These are phyloP conservation scores for Labroides dimidiatus DNA, from an alignment of 2,797 vertebrate species.

Conservation along the genomic window DNA sequence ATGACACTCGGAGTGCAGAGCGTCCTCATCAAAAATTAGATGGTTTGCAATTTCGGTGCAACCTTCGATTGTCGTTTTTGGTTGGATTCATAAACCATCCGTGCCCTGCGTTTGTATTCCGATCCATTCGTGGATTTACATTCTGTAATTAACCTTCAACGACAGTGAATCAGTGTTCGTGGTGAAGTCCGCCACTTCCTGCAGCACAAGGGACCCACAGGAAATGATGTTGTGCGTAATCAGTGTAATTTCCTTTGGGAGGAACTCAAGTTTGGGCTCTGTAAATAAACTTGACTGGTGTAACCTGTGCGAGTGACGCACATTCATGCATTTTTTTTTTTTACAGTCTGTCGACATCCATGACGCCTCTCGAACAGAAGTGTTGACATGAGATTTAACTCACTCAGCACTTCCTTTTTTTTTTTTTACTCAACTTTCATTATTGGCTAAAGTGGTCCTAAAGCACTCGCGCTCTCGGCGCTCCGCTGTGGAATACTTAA, in stretches of 20 bases:
- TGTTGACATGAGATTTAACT: too few species aligned
- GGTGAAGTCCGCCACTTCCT: background rate
- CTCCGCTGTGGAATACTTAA: too few species aligned
- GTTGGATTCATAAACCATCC: too few species aligned
- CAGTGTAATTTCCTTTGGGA: conserved; percentile 2
- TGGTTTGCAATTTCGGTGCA: conserved; percentile 43
- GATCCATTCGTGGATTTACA: background rate
- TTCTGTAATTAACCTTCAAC: background rate
- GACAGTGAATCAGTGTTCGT: background rate
- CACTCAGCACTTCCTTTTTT: background rate
- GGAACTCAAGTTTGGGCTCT: background rate
- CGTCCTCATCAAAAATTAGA: conserved; percentile 37
- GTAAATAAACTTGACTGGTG: background rate
- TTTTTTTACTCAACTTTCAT: background rate
- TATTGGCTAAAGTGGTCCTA: background rate
- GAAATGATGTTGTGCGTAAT: background rate
- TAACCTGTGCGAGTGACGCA: background rate
- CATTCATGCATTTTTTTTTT: too few species aligned
- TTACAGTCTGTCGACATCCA: too few species aligned
- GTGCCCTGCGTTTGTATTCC: too few species aligned
- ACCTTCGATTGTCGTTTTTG: too few species aligned
- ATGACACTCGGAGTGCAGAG: conserved; percentile 32
- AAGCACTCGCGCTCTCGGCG: background rate
- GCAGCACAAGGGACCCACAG: background rate
- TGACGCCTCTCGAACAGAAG: too few species aligned